These are phyloP conservation scores for Ailurus styani DNA, from an alignment of 2,113 vertebrate species.

Conservation along the genomic window DNA sequence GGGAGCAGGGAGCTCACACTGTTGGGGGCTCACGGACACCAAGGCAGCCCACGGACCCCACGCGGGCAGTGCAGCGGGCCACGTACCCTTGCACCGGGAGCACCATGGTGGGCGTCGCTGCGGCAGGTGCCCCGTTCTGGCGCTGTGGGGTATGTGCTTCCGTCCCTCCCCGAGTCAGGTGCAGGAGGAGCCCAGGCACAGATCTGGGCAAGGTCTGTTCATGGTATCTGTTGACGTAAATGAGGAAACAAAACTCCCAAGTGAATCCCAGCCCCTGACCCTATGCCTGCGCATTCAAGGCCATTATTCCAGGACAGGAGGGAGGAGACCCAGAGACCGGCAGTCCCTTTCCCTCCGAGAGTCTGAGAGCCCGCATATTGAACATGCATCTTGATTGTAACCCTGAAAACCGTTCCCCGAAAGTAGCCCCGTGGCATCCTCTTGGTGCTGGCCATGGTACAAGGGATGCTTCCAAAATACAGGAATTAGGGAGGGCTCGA, in stretches of 20 bases:
- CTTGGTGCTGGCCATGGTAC: rapidly evolving
- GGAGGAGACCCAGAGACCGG: neutral
- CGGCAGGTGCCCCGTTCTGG: neutral
- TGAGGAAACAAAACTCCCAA: neutral
- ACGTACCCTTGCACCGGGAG: neutral
- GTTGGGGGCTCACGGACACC: rapidly evolving
- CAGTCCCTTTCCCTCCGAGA: neutral
- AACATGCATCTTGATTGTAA: no score
- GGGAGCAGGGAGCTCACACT: neutral
- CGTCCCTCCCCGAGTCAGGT: rapidly evolving
- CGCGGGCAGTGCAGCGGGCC: rapidly evolving
- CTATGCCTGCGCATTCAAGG: rapidly evolving
- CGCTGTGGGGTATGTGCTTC: rapidly evolving
- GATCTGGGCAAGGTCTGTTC: neutral
- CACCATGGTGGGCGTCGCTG: rapidly evolving
- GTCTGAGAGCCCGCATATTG: rapidly evolving
- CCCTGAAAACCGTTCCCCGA: neutral
- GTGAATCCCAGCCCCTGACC: rapidly evolving
- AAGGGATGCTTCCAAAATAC: neutral
- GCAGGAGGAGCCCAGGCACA: rapidly evolving
- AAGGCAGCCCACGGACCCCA: neutral
- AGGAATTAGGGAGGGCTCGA: neutral
- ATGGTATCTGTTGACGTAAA: neutral
- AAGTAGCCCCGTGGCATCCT: rapidly evolving
- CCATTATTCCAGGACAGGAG: rapidly evolving